phyloP scores from a whole-genome alignment of 2,113 vertebrate species.

The Caranx melampygus region DNA sequence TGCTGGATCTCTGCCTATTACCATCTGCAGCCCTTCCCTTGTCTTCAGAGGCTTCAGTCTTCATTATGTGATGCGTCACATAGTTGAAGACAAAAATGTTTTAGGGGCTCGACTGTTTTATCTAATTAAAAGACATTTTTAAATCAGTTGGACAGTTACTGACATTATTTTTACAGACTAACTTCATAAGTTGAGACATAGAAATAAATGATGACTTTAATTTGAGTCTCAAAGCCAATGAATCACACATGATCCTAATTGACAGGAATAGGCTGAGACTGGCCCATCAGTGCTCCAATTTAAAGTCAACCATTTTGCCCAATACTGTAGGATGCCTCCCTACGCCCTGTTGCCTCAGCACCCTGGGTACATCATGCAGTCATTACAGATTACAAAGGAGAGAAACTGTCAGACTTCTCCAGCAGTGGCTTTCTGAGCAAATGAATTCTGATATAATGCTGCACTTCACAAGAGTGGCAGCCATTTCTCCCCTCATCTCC shows the following conservation, averaged over 20 bases:
- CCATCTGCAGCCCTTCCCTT: constrained; percentile 35
- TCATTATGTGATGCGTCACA: constrained; percentile 25
- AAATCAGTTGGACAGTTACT: constrained; percentile 22
- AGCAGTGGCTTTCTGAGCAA: constrained; percentile 24
- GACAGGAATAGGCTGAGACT: constrained; percentile 43
- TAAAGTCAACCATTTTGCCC: constrained; percentile 11
- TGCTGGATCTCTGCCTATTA: constrained; percentile 39
- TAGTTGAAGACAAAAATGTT: constrained; percentile 19
- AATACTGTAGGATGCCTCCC: not conserved
- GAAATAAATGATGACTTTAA: constrained; percentile 26
- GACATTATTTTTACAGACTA: constrained; percentile 4
- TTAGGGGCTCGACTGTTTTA: constrained; percentile 1
- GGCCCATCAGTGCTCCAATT: constrained; percentile 21
- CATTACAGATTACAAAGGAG: constrained; percentile 23
- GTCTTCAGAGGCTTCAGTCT: constrained; percentile 38
- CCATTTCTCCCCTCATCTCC: constrained; percentile 29
- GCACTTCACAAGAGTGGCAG: constrained; percentile 34
- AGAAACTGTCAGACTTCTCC: constrained; percentile 12
- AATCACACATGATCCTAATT: constrained; percentile 36
- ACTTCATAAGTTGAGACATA: constrained; percentile 3
- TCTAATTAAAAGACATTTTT: constrained; percentile 26
- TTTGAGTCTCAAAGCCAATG: constrained; percentile 31
- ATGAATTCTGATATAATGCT: constrained; percentile 31
- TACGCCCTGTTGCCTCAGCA: constrained; percentile 3
- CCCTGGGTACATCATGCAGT: constrained; percentile 7